Evolutionary conservation across 1,140 invertebrate genomes (phyloP).

Genomic region (Sarcophaga peregrina): DNA sequence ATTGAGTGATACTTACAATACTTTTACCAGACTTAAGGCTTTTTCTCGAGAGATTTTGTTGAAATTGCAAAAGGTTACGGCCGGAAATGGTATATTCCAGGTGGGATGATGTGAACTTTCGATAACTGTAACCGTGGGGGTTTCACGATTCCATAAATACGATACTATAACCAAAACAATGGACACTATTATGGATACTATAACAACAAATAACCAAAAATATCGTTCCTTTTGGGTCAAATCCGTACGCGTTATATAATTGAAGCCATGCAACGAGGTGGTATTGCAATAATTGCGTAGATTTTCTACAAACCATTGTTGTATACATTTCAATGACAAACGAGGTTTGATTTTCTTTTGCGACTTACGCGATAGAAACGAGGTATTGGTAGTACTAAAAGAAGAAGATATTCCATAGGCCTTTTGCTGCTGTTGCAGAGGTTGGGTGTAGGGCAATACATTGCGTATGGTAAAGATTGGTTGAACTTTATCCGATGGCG

Average conservation of each 20-base stretch:
- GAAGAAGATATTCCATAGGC: background rate
- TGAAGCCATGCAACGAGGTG: constrained; percentile 66
- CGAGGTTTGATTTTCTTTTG: background rate
- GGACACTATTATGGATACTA: constrained; percentile 65
- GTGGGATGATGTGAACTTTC: constrained; percentile 77
- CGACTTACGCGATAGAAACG: background rate
- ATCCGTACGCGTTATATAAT: constrained; percentile 58
- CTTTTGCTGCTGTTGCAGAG: background rate
- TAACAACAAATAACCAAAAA: constrained; percentile 67
- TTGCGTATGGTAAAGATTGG: constrained; percentile 8
- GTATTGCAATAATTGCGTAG: constrained; percentile 66
- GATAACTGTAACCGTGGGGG: constrained; percentile 70
- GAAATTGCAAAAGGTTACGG: constrained; percentile 75
- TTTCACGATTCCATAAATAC: constrained; percentile 67
- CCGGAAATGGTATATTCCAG: constrained; percentile 78
- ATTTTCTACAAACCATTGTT: constrained; percentile 57
- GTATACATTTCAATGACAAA: constrained; percentile 10
- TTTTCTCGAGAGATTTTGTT: constrained; percentile 69
- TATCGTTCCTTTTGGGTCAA: constrained; percentile 54
- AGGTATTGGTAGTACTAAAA: background rate
- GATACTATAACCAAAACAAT: constrained; percentile 67
- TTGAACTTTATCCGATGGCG: background rate
- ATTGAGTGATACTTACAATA: constrained; percentile 54
- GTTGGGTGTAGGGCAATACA: background rate
- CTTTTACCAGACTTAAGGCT: constrained; percentile 60